Conservation (phyloP, 2,888 invertebrate genomes). For the Bombylius major region DNA sequence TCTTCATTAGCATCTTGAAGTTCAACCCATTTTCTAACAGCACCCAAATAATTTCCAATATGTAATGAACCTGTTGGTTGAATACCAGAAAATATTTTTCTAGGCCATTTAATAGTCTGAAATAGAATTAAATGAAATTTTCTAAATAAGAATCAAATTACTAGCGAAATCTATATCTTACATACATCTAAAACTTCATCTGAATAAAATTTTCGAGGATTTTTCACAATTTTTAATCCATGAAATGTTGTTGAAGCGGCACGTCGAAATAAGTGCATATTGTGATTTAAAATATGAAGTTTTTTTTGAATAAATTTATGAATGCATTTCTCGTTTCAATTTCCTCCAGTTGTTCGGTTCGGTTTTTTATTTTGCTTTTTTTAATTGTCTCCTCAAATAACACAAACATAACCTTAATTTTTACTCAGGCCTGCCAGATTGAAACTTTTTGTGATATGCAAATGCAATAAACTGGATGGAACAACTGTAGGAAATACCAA, state of each 20-base stretch:
- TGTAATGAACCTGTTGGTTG: constrained; percentile 93
- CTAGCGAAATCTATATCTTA: background rate
- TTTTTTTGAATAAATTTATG: no score
- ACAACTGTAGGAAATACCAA: no score
- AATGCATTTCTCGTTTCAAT: no score
- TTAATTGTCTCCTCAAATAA: no score
- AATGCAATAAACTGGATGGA: no score
- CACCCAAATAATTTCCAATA: constrained; percentile 94
- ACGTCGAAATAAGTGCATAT: constrained; percentile 1
- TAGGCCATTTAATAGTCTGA: constrained; percentile 36
- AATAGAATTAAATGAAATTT: background rate
- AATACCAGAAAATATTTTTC: constrained; percentile 77
- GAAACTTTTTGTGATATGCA: no score
- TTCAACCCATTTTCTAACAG: constrained; percentile 72
- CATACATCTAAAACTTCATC: constrained; percentile 4
- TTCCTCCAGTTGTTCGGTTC: no score
- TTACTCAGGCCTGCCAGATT: no score
- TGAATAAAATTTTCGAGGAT: constrained; percentile 1
- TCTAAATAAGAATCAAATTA: background rate
- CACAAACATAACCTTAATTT: no score
- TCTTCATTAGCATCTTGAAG: constrained; percentile 61
- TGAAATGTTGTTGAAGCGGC: background rate
- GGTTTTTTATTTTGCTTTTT: no score
- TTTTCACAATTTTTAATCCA: background rate
- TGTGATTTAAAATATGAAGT: background rate